Conservation (phyloP, 2,113 vertebrate species). For the Peromyscus leucopus region DNA sequence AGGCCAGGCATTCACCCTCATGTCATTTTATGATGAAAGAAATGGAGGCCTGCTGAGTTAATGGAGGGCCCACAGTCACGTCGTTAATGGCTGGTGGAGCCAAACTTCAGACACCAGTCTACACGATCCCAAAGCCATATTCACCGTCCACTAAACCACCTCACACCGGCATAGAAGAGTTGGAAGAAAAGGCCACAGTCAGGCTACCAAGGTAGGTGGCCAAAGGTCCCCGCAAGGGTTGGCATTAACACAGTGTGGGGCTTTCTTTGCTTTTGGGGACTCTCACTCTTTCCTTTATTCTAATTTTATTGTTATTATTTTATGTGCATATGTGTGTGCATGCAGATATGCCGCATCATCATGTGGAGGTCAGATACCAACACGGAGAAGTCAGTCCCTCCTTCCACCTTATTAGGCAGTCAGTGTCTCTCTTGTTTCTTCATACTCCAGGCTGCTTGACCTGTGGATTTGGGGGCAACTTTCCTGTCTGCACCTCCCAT, state of each 20-base stretch:
- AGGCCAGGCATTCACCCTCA: background rate
- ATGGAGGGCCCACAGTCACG: background rate
- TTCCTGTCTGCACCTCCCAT: background rate
- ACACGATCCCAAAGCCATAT: slow-evolving; percentile 63
- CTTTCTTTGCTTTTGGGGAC: background rate
- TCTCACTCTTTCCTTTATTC: background rate
- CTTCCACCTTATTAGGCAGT: background rate
- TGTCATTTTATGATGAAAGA: slow-evolving; percentile 26
- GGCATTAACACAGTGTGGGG: background rate
- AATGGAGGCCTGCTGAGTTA: slow-evolving; percentile 55
- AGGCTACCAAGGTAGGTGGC: background rate
- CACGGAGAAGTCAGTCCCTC: background rate
- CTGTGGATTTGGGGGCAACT: background rate
- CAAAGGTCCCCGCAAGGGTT: background rate
- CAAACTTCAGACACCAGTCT: slow-evolving; percentile 77
- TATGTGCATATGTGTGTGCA: background rate
- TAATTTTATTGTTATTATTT: background rate
- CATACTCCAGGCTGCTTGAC: background rate
- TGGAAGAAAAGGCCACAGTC: background rate
- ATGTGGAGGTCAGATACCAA: background rate
- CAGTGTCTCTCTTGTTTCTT: background rate
- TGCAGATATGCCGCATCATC: no score
- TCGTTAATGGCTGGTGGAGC: slow-evolving; percentile 41
- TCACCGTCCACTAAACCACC: background rate
- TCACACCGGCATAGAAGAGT: background rate